Percentiles rank a stretch among this genome's conserved stretches.
Evolutionary conservation across 2,113 vertebrate genomes (phyloP).

Genomic region (Misgurnus mizolepis): DNA sequence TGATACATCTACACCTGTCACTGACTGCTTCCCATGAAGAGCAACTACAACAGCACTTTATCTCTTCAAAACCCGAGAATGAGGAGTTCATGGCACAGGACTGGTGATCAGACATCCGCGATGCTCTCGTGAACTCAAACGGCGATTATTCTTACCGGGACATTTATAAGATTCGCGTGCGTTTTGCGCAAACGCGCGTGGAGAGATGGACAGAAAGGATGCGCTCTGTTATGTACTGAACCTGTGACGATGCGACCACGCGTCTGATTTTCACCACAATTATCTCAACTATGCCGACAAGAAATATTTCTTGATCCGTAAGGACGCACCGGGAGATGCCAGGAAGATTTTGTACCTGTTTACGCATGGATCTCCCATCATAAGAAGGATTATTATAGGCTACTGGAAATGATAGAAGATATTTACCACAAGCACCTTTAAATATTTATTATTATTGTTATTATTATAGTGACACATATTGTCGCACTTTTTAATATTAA

Average conservation of each 20-base stretch:
- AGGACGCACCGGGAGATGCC: conserved; percentile 55
- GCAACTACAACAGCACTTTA: conserved; percentile 13
- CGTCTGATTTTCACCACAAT: background rate
- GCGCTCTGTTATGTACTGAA: conserved; percentile 4
- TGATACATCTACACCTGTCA: conserved; percentile 71
- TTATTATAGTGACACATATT: conserved; percentile 41
- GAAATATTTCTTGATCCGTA: background rate
- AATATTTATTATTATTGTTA: conserved; percentile 31
- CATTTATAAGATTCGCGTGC: conserved; percentile 12
- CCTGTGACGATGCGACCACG: conserved; percentile 21
- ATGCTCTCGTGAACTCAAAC: background rate
- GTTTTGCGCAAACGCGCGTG: background rate
- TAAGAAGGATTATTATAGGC: conserved; percentile 39
- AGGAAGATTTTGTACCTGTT: conserved; percentile 40
- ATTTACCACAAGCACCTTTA: conserved; percentile 50
- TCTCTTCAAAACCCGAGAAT: background rate
- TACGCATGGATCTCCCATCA: conserved; percentile 58
- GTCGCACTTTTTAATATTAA: conserved; percentile 42
- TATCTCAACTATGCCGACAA: conserved; percentile 13
- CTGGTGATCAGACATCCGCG: background rate
- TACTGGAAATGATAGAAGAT: conserved; percentile 53
- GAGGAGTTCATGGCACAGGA: conserved; percentile 9
- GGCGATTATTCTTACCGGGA: conserved; percentile 7
- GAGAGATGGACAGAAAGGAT: conserved; percentile 14
- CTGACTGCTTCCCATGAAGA: conserved; percentile 26